phyloP scores from a whole-genome alignment of 2,797 vertebrate genomes.

The Channa striata region DNA sequence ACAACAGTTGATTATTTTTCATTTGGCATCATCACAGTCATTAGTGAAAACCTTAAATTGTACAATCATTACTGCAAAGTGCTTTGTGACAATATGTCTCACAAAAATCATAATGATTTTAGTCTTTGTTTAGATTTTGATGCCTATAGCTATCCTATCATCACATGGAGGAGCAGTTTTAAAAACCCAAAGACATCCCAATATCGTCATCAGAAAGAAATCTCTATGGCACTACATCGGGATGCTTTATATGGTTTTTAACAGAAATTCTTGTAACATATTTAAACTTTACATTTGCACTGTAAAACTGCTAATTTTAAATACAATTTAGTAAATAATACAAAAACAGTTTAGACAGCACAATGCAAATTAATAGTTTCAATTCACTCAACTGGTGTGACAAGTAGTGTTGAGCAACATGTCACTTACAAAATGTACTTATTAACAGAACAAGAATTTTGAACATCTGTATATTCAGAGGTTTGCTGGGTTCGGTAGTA shows the following conservation, averaged over 20 bases:
- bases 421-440: slow-evolving; percentile 44
- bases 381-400: slow-evolving; percentile 44
- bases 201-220: slow-evolving; percentile 48
- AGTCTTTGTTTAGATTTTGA: slow-evolving; percentile 26
- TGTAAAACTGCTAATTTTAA: slow-evolving; percentile 52
- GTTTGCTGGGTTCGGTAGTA: slow-evolving; percentile 76
- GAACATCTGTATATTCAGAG: slow-evolving; percentile 51
- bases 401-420: slow-evolving; percentile 38
- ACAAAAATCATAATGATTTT: slow-evolving; percentile 42
- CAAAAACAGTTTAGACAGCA: slow-evolving; percentile 66
- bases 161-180: slow-evolving; percentile 19
- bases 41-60: slow-evolving; percentile 69
- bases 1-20: slow-evolving; percentile 65
- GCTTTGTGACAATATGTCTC: slow-evolving; percentile 73
- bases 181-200: slow-evolving; percentile 47
- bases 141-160: slow-evolving; percentile 33
- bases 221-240: slow-evolving; percentile 78
- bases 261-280: slow-evolving; percentile 14
- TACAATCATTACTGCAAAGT: slow-evolving; percentile 85
- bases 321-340: slow-evolving; percentile 60
- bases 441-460: slow-evolving; percentile 40
- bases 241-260: slow-evolving; percentile 51
- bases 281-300: slow-evolving; percentile 58
- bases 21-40: slow-evolving; percentile 82
- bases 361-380: slow-evolving; percentile 61